Conservation (phyloP, 2,888 invertebrate species). For the Sinohyriopsis cumingii region DNA sequence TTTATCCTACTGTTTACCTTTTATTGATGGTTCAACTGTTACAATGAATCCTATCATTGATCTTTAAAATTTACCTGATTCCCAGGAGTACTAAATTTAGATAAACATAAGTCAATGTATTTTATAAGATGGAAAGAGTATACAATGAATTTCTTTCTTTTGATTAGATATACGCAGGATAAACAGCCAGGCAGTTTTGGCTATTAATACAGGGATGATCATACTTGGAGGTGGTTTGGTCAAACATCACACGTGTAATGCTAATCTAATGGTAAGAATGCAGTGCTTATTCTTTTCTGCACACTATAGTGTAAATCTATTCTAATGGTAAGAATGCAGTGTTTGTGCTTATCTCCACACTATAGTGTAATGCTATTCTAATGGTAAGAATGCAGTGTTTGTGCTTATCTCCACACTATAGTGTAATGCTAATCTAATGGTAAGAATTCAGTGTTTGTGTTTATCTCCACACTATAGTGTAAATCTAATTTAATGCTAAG, state of each 20-base stretch:
- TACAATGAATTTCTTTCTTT: too few relatives aligned
- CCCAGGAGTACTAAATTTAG: too few relatives aligned
- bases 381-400: conserved; percentile 82
- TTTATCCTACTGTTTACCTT: too few relatives aligned
- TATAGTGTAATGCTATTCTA: conserved; percentile 82
- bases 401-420: too few relatives aligned
- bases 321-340: conserved; percentile 1
- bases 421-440: conserved; percentile 97
- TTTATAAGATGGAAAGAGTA: too few relatives aligned
- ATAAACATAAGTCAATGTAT: too few relatives aligned
- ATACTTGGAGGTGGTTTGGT: conserved; percentile 96
- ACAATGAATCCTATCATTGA: too few relatives aligned
- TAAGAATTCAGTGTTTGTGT: conserved; percentile 59
- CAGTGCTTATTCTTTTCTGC: background rate
- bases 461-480: too few relatives aligned
- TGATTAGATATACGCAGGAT: conserved; percentile 86
- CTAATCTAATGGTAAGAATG: conserved; percentile 92
- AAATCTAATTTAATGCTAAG: too few relatives aligned
- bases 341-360: too few relatives aligned
- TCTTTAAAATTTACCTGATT: too few relatives aligned
- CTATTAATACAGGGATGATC: conserved; percentile 94
- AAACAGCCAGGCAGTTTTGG: conserved; percentile 95
- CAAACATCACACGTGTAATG: conserved; percentile 99
- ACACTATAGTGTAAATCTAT: background rate
- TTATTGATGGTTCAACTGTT: too few relatives aligned